A percentile compares a stretch with the other conserved stretches of the same genome.
Evolutionary conservation across 2,888 invertebrate species (phyloP).

Genomic region (Thecophora atra): DNA sequence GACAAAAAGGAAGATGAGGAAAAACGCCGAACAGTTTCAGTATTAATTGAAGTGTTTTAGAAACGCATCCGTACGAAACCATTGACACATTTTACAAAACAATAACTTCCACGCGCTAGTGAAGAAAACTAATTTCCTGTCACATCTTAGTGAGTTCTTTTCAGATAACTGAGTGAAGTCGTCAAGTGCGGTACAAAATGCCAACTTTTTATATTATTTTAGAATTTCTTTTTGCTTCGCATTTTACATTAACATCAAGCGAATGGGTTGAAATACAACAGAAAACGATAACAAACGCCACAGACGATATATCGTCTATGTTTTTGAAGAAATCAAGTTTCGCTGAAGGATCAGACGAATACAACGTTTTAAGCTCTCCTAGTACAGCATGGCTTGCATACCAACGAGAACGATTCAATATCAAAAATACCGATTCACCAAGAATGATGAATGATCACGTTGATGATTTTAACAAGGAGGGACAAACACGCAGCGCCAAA

Average conservation of each 20-base stretch:
- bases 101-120: neutral
- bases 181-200: neutral
- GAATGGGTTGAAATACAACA: slow-evolving; percentile 51
- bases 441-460: slow-evolving; percentile 44
- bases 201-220: neutral
- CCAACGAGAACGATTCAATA: slow-evolving; percentile 58
- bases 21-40: no score
- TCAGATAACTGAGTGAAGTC: neutral
- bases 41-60: neutral
- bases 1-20: no score
- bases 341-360: neutral
- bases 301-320: neutral
- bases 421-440: slow-evolving; percentile 42
- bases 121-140: no score
- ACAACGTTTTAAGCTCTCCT: slow-evolving; percentile 47
- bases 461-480: neutral
- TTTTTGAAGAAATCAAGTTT: neutral
- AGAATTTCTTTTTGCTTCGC: neutral
- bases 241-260: neutral
- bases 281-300: slow-evolving; percentile 24
- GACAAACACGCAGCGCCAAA: neutral
- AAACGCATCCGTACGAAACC: slow-evolving; percentile 48
- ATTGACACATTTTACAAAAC: slow-evolving; percentile 45
- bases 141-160: neutral
- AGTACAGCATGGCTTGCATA: slow-evolving; percentile 62